A percentile compares a stretch with the other conserved stretches of the same genome.
Conservation (phyloP, 2,113 vertebrate genomes). For the Phylloscopus whistleri region DNA sequence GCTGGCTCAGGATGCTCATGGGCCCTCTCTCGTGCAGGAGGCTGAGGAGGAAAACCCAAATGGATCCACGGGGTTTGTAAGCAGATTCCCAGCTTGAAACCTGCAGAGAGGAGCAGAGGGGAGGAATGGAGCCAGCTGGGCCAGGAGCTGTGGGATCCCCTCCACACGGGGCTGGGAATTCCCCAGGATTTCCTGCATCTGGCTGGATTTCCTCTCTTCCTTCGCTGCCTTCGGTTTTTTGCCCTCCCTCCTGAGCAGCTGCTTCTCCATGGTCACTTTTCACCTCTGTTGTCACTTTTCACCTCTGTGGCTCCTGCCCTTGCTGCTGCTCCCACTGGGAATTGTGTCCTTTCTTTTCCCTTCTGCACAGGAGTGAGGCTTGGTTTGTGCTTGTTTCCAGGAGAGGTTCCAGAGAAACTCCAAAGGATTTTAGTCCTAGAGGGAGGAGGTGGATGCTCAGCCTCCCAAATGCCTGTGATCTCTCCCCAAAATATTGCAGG, state of each 20-base stretch:
- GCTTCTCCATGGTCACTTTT: rapidly evolving
- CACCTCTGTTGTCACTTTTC: rapidly evolving
- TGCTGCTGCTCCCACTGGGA: background rate
- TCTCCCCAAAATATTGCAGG: rapidly evolving
- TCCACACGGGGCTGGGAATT: background rate
- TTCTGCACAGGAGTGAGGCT: background rate
- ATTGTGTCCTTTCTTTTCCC: background rate
- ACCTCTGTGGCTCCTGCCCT: background rate
- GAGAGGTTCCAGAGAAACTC: background rate
- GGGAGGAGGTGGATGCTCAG: background rate
- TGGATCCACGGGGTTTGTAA: rapidly evolving
- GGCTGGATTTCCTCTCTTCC: background rate
- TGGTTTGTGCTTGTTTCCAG: background rate
- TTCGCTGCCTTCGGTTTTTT: background rate
- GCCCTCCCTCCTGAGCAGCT: background rate
- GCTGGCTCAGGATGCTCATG: rapidly evolving
- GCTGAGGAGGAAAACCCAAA: background rate
- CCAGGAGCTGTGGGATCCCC: background rate
- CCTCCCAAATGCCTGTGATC: background rate
- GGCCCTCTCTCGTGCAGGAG: background rate
- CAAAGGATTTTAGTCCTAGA: background rate
- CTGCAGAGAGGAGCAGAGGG: background rate
- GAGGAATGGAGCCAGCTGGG: background rate
- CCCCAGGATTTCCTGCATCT: background rate
- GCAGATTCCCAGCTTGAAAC: background rate